phyloP scores from a whole-genome alignment of 2,797 vertebrate species.

The Apogon talboti region DNA sequence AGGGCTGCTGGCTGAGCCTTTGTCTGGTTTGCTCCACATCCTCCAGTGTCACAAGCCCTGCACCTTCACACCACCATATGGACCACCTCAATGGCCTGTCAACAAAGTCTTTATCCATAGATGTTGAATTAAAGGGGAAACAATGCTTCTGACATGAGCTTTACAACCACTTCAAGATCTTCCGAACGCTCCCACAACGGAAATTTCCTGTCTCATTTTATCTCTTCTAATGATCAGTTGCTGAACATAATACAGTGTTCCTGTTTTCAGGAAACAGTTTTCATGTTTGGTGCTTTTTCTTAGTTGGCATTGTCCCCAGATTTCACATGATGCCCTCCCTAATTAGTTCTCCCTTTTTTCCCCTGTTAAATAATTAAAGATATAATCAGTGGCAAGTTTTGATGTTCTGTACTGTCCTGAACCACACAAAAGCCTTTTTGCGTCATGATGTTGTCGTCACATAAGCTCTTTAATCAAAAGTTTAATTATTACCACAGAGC shows the following conservation, averaged over 20 bases:
- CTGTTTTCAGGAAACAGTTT: not conserved
- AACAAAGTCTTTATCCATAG: constrained; percentile 73
- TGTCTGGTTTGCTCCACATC: constrained; percentile 79
- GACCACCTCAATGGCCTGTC: constrained; percentile 78
- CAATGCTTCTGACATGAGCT: constrained; percentile 52
- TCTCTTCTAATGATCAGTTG: constrained; percentile 15
- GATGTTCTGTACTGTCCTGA: constrained; percentile 6
- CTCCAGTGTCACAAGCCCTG: constrained; percentile 73
- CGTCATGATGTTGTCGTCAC: constrained; percentile 6
- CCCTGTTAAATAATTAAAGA: constrained; percentile 1
- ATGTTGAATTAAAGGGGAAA: constrained; percentile 60
- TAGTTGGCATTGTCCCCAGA: not conserved
- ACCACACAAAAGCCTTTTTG: constrained; percentile 18
- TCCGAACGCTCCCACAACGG: constrained; percentile 7
- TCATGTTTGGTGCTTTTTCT: not conserved
- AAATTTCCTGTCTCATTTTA: constrained; percentile 16
- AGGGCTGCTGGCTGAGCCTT: constrained; percentile 79
- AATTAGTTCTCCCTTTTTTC: constrained; percentile 21
- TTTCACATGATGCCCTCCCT: not conserved
- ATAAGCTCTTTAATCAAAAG: constrained; percentile 4
- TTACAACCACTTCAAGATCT: constrained; percentile 47
- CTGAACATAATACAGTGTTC: not conserved
- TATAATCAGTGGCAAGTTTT: constrained; percentile 5
- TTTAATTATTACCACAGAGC: constrained; percentile 15
- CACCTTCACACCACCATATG: constrained; percentile 72